phyloP scores from a whole-genome alignment of 2,113 vertebrate species.

The Salvator merianae region DNA sequence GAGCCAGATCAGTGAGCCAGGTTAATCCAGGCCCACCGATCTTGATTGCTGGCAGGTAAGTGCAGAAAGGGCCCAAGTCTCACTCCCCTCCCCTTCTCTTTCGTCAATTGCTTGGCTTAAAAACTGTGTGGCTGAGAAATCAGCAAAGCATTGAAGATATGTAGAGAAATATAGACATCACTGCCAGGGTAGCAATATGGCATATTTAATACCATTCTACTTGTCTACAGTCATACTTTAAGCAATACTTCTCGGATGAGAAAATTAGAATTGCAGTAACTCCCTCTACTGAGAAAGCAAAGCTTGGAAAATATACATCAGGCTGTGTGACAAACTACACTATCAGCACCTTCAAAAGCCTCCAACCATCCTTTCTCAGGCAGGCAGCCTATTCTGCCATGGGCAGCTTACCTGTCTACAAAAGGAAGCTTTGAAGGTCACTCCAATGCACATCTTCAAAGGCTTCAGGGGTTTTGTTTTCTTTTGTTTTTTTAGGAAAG shows the following conservation, averaged over 20 bases:
- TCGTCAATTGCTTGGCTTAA: too few relatives aligned
- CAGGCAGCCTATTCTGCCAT: not conserved
- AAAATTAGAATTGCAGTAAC: not conserved
- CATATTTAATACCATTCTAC: not conserved
- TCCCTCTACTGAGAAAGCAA: not conserved
- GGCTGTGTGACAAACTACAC: too few relatives aligned
- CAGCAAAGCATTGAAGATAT: too few relatives aligned
- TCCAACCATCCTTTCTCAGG: not conserved
- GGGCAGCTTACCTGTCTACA: not conserved
- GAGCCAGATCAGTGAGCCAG: too few relatives aligned
- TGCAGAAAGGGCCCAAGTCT: too few relatives aligned
- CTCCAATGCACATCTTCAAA: not conserved
- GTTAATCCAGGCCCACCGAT: too few relatives aligned
- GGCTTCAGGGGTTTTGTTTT: not conserved
- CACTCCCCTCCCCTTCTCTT: too few relatives aligned
- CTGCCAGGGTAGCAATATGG: not conserved
- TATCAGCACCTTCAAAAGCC: not conserved
- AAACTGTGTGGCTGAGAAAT: too few relatives aligned
- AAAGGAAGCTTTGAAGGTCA: not conserved
- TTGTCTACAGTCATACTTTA: not conserved
- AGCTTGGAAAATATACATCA: not conserved
- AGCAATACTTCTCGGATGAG: not conserved
- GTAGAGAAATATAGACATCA: too few relatives aligned
- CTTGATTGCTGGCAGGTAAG: too few relatives aligned
- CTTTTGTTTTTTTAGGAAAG: too few relatives aligned